phyloP scores from a whole-genome alignment of 2,888 invertebrate species.

The Leptopilina syphax region DNA sequence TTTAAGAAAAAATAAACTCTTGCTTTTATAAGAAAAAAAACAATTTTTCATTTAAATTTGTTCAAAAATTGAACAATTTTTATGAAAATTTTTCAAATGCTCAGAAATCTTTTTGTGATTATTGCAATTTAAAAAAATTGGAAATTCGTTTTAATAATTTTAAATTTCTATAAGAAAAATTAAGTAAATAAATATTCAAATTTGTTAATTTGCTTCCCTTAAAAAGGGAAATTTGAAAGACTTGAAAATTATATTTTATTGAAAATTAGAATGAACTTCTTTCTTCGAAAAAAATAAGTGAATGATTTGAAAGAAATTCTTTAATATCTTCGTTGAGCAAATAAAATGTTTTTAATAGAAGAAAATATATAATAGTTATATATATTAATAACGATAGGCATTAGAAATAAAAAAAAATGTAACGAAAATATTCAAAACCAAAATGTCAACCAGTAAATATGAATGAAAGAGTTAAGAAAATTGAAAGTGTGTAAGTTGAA shows the following conservation, averaged over 20 bases:
- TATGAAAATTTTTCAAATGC: constrained; percentile 6
- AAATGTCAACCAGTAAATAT: neutral
- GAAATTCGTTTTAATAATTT: no score
- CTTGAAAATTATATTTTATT: no score
- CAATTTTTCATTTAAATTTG: neutral
- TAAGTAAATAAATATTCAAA: no score
- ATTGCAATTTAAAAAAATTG: neutral
- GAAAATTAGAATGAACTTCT: neutral
- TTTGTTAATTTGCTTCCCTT: no score
- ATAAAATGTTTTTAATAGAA: constrained; percentile 7
- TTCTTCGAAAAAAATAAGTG: neutral
- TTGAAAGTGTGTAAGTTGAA: neutral
- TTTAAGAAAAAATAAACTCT: neutral
- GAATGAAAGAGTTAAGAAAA: neutral
- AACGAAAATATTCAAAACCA: neutral
- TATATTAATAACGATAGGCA: neutral
- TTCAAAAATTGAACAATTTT: neutral
- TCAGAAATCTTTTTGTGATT: constrained; percentile 46
- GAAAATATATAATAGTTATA: no score
- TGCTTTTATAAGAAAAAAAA: neutral
- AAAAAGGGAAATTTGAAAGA: no score
- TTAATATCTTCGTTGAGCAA: neutral
- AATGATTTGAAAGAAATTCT: neutral
- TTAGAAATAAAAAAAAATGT: constrained; percentile 14
- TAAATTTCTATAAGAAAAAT: no score